Evolutionary conservation across 2,113 vertebrate species (phyloP), one percentile per base, ranked within the genome.

Genomic region (Petroica traversi): DNA sequence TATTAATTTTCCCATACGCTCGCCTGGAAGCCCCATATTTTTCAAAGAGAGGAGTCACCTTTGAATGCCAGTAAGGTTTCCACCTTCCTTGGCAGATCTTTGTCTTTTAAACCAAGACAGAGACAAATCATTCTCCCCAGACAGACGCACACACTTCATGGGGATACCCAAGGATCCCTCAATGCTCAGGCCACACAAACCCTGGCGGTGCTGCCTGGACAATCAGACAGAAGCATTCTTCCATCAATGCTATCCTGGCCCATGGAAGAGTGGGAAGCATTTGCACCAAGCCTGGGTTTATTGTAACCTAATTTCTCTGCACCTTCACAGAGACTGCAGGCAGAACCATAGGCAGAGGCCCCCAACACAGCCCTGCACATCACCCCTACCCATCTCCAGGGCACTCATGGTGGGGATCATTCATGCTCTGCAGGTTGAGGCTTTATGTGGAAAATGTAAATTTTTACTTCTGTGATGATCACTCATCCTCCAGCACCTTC

Each of bases 361-460:
- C 31, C 62, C 36, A 36, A 52, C 29, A 46, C 5, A 23, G 31
- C 36, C 31, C 57, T 55, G 25, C 23, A 75, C 57, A 51, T 75
- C 73, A 46, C 29, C 67, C 59, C 75, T 23, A 25, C 28, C 29
- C 38, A 57, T 41, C 76, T 79, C 51, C 57, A 71, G 68, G 52
- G n/a, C 24, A 61, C n/a, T 75, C 43, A 15, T 0, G 9, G 26
- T 2, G 0, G 23, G 13, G 31, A 94, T 17, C 16, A 9, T n/a
- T 79, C 76, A 58, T 15, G 34, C 24, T 89, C 58, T 73, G 43
- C 46, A 62, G 31, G 52, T 5, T 57, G 57, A 75, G 92, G 45
- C 38, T 54, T 11, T 24, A 4, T 20, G 9, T 26, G 25, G 15
- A 59, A 86, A 29, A 78, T 8, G 6, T 54, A 93, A 25, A 77